These are phyloP conservation scores for Scalopus aquaticus DNA, from an alignment of 2,113 vertebrate species.

Conservation along the genomic window DNA sequence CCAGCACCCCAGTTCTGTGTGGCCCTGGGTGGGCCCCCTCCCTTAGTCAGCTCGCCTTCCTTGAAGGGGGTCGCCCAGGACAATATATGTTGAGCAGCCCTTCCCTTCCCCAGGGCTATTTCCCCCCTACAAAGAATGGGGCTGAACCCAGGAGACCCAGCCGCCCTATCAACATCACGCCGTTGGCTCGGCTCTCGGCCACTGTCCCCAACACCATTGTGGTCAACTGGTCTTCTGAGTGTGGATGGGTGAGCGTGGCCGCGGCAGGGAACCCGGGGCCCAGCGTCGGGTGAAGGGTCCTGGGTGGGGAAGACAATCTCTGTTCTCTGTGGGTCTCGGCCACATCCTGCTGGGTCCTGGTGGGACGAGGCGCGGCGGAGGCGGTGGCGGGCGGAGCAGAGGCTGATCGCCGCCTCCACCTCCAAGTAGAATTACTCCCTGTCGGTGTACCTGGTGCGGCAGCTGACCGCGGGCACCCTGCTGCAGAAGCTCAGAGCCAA, in stretches of 20 bases:
- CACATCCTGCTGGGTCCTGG: neutral
- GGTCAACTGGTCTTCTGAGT: conserved; percentile 88
- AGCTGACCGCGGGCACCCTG: conserved; percentile 85
- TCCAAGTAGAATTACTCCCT: conserved; percentile 85
- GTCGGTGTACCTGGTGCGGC: conserved; percentile 88
- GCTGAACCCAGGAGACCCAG: conserved; percentile 86
- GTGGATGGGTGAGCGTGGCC: conserved; percentile 83
- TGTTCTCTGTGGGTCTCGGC: neutral
- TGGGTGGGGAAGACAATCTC: neutral
- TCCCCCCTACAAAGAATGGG: conserved; percentile 86
- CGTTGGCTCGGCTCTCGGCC: conserved; percentile 83
- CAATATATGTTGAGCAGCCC: neutral
- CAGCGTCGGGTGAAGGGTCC: neutral
- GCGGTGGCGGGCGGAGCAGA: neutral
- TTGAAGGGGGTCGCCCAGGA: neutral
- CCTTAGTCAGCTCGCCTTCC: neutral
- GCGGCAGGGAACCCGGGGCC: neutral
- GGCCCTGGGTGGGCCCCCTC: neutral
- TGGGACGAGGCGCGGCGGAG: neutral
- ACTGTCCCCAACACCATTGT: conserved; percentile 85
- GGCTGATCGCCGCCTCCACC: conserved; percentile 6
- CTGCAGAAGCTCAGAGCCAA: conserved; percentile 87
- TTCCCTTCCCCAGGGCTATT: conserved; percentile 81
- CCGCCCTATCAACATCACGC: conserved; percentile 86
- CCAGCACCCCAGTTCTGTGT: neutral